Base-by-base conservation (phyloP, 2,888 invertebrate species). In the Andricus quercusramuli region DNA sequence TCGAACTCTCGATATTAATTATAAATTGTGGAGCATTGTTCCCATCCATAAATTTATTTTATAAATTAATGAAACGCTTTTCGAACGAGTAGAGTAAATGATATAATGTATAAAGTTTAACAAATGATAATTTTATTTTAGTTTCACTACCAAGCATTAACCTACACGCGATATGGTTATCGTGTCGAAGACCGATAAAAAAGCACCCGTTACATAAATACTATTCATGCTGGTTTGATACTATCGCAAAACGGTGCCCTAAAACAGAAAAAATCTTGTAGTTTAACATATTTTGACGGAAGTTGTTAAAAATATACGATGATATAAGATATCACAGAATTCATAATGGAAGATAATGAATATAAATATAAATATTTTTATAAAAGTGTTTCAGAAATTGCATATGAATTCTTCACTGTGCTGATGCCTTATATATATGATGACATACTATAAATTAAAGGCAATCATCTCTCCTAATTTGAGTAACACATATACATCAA, bases 61-160 rank as follows among this genome's bases (percentile, higher is more conserved):
- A 37, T 29, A 64, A 64, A 64, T 64, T 64, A 29, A 25, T 64
- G n/a, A 66, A 79, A 56, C n/a, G 66, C 37, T 56, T 79, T 51
- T 51, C 51, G 51, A 74, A 66, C 66, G 8, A 25, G 37, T 37
- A 37, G 15, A 37, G n/a, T 47, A 77, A 74, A 67, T 65, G 32
- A 44, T 77, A 15, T 64, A 66, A 64, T 66, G 64, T 79, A 32
- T 77, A 51, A 79, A 81, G 79, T 81, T 79, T 79, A 81, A 79
- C 81, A 65, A 79, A 77, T 81, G 79, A 79, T 81, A 77, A 81
- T 79, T 77, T 79, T 56, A 79, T 81, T 77, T 79, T 79, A 74
- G 56, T 56, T 32, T 74, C 56, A 51, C 29, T 32, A 11, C 8
- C 29, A 32, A 74, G 56, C 56, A 56, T n/a, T n/a, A 74, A 32